Conservation (phyloP, 2,797 vertebrate genomes). For the Ctenochaetus hawaiiensis region DNA sequence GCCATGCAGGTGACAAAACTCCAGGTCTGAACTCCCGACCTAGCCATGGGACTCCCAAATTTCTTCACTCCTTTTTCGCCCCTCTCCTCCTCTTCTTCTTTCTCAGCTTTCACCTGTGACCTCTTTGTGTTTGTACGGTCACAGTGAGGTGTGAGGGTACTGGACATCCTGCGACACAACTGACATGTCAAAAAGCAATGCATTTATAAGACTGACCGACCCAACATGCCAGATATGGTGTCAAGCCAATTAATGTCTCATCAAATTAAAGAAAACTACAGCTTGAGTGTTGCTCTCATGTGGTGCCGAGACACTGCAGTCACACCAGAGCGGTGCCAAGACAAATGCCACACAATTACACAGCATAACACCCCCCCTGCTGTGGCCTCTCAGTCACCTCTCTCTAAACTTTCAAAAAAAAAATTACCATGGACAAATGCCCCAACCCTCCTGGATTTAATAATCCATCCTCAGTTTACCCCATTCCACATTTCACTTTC, state of each 20-base stretch:
- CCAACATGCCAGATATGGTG: constrained; percentile 16
- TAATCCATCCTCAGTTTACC: constrained; percentile 18
- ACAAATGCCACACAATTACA: constrained; percentile 53
- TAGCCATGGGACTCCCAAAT: constrained; percentile 44
- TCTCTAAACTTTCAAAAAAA: constrained; percentile 16
- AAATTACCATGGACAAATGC: constrained; percentile 13
- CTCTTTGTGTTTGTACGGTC: not conserved
- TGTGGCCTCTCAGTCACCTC: constrained; percentile 52
- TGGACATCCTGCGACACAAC: constrained; percentile 28
- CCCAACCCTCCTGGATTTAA: constrained; percentile 18
- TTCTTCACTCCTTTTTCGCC: constrained; percentile 19
- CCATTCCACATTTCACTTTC: constrained; percentile 4
- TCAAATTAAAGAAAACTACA: constrained; percentile 51
- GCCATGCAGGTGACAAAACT: constrained; percentile 62
- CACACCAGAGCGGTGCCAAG: constrained; percentile 46
- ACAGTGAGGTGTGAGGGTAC: constrained; percentile 42
- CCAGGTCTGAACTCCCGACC: constrained; percentile 67
- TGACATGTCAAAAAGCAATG: constrained; percentile 39
- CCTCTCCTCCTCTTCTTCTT: not conserved
- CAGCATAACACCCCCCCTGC: constrained; percentile 18
- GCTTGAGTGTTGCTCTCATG: constrained; percentile 40
- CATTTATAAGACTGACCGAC: constrained; percentile 6
- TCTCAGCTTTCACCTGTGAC: constrained; percentile 34
- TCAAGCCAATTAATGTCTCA: constrained; percentile 70
- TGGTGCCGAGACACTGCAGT: constrained; percentile 15